Evolutionary conservation across 2,797 vertebrate species (phyloP), one percentile per base, ranked within the genome.

Genomic region (Cyclura pinguis): DNA sequence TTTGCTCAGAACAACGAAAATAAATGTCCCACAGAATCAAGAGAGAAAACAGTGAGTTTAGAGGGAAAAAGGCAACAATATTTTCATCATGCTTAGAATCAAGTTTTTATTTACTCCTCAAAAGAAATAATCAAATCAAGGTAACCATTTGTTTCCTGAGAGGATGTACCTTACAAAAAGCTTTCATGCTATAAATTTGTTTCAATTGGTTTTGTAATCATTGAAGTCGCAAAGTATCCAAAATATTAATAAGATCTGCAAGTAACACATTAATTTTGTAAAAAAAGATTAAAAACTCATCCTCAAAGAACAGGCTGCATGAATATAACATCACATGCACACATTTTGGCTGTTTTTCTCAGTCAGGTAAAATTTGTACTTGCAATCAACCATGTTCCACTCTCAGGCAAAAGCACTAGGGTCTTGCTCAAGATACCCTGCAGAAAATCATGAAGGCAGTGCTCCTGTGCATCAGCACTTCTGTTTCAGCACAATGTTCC

Each of bases 81-180:
- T 77, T 69, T 52, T 76, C 7, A 85, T n/a, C 52, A 22, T 6
- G 72, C 52, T 22, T 52, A 47, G 32, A 76, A 87, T 52, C 69
- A 87, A 47, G 27, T 42, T 87, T 59, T 35, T 57, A 67, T 87
- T 69, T 47, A 59, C 4, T 73, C 77, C 2, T 81, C 16, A 42
- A 82, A 85, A 80, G 7, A 73, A 84, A 47, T 5, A 91, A 86
- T 82, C 27, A 67, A 64, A 42, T 62, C 76, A 86, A 81, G 22
- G 62, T 12, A 73, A 69, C 32, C 10, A 57, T 27, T 64, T 20
- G 2, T 24, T 84, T 87, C 22, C 50, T n/a, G 84, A 91, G 0
- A 22, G 42, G 6, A 14, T 67, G 0, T 12, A 50, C 0, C 1
- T 57, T 32, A n/a, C 84, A 92, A 24, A 64, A 29, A 32, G 4